phyloP scores from a whole-genome alignment of 2,797 vertebrate genomes.

The Tangara arthus region DNA sequence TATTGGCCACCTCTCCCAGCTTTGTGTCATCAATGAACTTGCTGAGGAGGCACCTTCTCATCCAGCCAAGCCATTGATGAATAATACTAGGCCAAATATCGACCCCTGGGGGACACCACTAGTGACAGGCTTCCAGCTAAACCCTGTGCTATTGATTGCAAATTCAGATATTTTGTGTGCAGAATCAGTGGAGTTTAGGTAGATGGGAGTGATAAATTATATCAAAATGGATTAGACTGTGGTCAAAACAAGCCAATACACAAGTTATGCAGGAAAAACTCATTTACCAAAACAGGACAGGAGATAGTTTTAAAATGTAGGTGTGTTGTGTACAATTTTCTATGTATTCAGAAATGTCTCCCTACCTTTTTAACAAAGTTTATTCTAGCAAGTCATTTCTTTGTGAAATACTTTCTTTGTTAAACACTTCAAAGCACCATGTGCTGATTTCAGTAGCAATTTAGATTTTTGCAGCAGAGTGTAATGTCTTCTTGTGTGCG shows the following conservation, averaged over 20 bases:
- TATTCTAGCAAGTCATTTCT: neutral
- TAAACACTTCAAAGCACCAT: neutral
- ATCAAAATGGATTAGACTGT: neutral
- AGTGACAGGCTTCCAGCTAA: neutral
- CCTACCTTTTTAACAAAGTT: neutral
- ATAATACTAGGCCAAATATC: neutral
- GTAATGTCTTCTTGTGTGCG: neutral
- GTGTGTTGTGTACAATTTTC: neutral
- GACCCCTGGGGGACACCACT: neutral
- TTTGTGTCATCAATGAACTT: neutral
- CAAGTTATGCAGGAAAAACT: neutral
- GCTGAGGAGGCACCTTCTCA: neutral
- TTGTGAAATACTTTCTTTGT: neutral
- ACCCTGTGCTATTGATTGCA: neutral
- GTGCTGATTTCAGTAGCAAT: slow-evolving; percentile 18
- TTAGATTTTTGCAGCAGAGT: slow-evolving; percentile 14
- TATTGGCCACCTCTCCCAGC: neutral
- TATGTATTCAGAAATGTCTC: neutral
- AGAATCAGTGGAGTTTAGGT: neutral
- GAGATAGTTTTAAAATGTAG: neutral
- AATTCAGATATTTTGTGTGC: neutral
- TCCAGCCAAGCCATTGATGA: neutral
- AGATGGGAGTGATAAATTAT: neutral
- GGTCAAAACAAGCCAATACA: neutral
- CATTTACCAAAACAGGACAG: neutral